Base-by-base conservation (phyloP, 2,113 vertebrate genomes). In the Chloroceryle aenea region DNA sequence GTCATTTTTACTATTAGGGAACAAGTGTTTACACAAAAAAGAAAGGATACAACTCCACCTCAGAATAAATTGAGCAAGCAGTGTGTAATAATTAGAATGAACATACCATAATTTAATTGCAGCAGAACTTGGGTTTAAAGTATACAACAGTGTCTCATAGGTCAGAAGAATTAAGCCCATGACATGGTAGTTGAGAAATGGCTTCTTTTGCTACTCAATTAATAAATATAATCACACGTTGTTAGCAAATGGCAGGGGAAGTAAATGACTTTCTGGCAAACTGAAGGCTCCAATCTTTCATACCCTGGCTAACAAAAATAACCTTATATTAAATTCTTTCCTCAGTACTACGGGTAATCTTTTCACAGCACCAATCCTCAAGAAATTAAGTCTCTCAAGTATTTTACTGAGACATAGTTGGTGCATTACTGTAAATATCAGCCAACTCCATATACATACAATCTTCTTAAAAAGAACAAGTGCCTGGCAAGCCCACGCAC, bases 21-120 rank as follows among this genome's bases (percentile, higher is more conserved):
- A 58, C 52, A 84, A 94, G 76, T 77, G 64, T 93, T 93, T 79
- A 74, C 42, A 91, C 79, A 91, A 71, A 88, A 79, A 96, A 91
- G 75, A n/a, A 90, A 90, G 29, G 75, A 80, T 5, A 88, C 5
- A 78, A 53, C 93, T 96, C 64, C 92, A 89, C 79, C 72, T 94
- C 68, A 75, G 63, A 91, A 92, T 81, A 97, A 90, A 97, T 84
- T 93, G 92, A 91, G 75, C 73, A 94, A 90, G 56, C 53, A 81
- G n/a, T 11, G 34, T 90, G 34, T 19, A 93, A 88, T 95, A 93
- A 95, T 95, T 89, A 92, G 76, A 86, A 90, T 38, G 56, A 96
- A 92, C 56, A 90, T 58, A 67, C n/a, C n/a, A 78, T 71, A 80
- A 93, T 32, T 90, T 94, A 93, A 96, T 94, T 95, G 93, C 93